Evolutionary conservation across 2,888 invertebrate species (phyloP).

Genomic region (Balanococcus diminutus): DNA sequence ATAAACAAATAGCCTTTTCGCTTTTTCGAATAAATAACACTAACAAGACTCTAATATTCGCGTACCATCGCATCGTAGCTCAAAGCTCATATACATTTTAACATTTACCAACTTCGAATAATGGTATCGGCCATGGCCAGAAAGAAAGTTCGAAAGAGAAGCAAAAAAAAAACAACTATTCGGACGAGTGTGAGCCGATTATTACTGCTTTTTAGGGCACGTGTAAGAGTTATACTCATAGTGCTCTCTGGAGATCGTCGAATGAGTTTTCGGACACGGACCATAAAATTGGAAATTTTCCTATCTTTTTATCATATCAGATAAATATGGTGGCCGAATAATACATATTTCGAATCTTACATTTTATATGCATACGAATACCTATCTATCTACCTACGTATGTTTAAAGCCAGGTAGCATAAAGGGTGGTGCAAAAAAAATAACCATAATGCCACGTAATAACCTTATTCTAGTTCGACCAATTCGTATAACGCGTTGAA

Average conservation of each 20-base stretch:
- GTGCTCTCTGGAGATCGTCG: background rate
- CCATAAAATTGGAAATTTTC: constrained; percentile 1
- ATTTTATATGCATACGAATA: background rate
- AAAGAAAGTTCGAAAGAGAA: background rate
- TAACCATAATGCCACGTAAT: background rate
- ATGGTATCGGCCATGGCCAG: too few relatives aligned
- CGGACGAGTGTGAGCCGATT: background rate
- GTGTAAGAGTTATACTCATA: too few relatives aligned
- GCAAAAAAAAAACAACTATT: background rate
- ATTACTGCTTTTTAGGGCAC: background rate
- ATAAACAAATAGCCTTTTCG: background rate
- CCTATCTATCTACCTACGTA: background rate
- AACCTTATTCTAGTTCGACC: background rate
- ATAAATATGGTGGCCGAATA: background rate
- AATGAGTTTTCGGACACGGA: background rate
- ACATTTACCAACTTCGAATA: too few relatives aligned
- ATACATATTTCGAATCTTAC: background rate
- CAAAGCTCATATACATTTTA: too few relatives aligned
- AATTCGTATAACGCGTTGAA: background rate
- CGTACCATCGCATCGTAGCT: too few relatives aligned
- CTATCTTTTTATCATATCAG: background rate
- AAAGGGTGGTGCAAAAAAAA: background rate
- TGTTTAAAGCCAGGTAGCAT: background rate
- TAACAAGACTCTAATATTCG: background rate
- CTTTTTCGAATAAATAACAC: background rate